These are phyloP conservation scores for Damaliscus lunatus DNA, from an alignment of 2,113 vertebrate species.

Conservation along the genomic window DNA sequence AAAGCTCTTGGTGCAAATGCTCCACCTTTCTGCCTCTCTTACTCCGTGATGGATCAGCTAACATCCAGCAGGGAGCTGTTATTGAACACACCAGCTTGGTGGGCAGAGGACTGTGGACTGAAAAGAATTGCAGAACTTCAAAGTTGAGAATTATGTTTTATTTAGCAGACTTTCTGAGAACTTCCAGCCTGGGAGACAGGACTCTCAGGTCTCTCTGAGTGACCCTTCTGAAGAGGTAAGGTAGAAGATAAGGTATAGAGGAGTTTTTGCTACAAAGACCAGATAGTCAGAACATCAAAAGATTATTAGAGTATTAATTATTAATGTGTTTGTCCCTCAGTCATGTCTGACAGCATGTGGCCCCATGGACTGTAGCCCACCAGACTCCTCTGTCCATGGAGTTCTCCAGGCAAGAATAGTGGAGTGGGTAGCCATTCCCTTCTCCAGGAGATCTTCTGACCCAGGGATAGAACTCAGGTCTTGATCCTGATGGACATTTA, in stretches of 20 bases:
- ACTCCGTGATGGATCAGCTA: neutral
- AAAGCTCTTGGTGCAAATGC: neutral
- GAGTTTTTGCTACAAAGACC: neutral
- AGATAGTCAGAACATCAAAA: neutral
- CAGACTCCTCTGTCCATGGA: neutral
- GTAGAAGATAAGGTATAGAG: neutral
- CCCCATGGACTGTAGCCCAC: neutral
- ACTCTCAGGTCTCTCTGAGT: neutral
- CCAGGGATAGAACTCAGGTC: neutral
- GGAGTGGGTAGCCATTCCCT: neutral
- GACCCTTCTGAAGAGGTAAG: neutral
- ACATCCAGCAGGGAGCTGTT: neutral
- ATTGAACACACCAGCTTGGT: neutral
- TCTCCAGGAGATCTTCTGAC: neutral
- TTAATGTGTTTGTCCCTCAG: neutral
- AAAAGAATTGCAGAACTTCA: neutral
- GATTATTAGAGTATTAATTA: neutral
- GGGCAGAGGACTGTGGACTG: neutral
- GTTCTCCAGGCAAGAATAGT: neutral
- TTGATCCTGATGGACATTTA: neutral
- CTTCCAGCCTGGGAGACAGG: neutral
- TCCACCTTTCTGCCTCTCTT: neutral
- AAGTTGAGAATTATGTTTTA: neutral
- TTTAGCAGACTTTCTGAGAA: neutral
- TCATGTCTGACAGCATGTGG: neutral